A percentile compares a stretch with the other conserved stretches of the same genome.
These are phyloP conservation scores for Pelodytes ibericus DNA, from an alignment of 2,797 vertebrate genomes.

Conservation along the genomic window DNA sequence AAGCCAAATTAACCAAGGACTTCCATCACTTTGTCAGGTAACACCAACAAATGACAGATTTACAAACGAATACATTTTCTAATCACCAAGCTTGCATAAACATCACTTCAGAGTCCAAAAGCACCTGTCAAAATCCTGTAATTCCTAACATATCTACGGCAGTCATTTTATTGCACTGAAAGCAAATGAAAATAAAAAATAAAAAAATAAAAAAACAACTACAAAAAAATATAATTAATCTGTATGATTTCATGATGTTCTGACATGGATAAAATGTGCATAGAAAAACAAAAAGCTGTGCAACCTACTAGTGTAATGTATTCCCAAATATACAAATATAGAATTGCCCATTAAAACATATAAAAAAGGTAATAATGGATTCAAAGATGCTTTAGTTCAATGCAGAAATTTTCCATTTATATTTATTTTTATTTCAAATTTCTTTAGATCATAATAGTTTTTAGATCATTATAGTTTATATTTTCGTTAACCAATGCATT, in stretches of 20 bases:
- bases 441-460: no score
- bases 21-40: neutral
- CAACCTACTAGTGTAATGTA: no score
- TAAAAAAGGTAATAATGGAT: no score
- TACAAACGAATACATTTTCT: neutral
- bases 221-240: neutral
- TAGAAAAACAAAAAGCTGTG: neutral
- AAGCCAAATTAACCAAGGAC: neutral
- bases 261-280: neutral
- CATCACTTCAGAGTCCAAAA: neutral
- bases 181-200: no score
- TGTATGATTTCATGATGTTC: neutral
- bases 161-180: neutral
- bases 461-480: no score
- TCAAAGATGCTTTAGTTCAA: no score
- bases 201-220: no score
- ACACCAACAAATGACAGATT: neutral
- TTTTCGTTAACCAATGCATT: no score
- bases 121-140: neutral
- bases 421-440: no score
- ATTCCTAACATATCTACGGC: neutral
- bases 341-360: no score
- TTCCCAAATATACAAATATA: no score
- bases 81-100: slow-evolving; percentile 1
- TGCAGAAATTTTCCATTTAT: no score